phyloP scores from a whole-genome alignment of 2,113 vertebrate genomes.

The Bostrychus sinensis region DNA sequence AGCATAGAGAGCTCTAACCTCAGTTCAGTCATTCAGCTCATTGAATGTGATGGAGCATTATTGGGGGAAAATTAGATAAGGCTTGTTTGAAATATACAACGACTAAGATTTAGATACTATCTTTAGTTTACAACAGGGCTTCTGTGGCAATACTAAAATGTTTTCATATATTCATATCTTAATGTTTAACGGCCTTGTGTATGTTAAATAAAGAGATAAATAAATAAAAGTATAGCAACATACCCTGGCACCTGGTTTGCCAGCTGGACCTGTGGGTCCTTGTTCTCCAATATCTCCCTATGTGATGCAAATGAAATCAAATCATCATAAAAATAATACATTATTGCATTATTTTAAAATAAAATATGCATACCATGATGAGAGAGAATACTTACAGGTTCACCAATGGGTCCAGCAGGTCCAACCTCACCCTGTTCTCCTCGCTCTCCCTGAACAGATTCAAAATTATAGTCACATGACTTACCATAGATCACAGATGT shows the following conservation, averaged over 20 bases:
- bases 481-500: slow-evolving; percentile 11
- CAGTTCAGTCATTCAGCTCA: neutral
- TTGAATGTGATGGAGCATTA: neutral
- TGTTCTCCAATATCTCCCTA: slow-evolving; percentile 87
- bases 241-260: slow-evolving; percentile 89
- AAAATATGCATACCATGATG: neutral
- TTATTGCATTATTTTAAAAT: neutral
- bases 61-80: neutral
- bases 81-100: too few species aligned
- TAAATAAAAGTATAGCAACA: slow-evolving; percentile 54
- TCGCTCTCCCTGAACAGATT: slow-evolving; percentile 84
- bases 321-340: neutral
- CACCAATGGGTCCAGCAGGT: slow-evolving; percentile 86
- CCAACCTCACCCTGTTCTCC: slow-evolving; percentile 90
- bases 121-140: too few species aligned
- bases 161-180: too few species aligned
- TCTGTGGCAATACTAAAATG: too few species aligned
- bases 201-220: neutral
- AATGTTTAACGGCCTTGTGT: neutral
- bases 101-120: too few species aligned
- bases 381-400: slow-evolving; percentile 82
- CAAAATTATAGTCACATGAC: slow-evolving; percentile 13
- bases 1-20: neutral
- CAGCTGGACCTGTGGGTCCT: slow-evolving; percentile 86
- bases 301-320: neutral